phyloP scores from a whole-genome alignment of 2,888 invertebrate genomes.

The Yponomeuta plumbellus region DNA sequence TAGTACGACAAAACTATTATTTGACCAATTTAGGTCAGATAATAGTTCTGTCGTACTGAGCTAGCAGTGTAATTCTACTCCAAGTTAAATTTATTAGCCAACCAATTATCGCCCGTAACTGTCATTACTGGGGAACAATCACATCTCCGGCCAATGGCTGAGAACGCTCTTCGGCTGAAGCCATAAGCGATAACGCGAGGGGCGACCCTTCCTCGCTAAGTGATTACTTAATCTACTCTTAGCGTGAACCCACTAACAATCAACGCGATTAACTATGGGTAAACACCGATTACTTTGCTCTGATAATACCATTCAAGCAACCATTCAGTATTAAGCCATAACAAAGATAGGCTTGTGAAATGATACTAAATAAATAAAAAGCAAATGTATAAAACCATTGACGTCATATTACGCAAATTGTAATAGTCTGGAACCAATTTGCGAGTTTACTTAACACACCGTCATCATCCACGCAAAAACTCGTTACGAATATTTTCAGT shows the following conservation, averaged over 20 bases:
- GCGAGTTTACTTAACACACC: too few species aligned
- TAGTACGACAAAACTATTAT: too few species aligned
- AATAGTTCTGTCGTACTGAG: too few species aligned
- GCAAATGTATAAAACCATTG: too few species aligned
- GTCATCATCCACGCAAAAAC: too few species aligned
- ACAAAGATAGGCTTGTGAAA: neutral
- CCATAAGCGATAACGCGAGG: slow-evolving; percentile 16
- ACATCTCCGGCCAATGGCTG: neutral
- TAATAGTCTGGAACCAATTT: too few species aligned
- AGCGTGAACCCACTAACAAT: slow-evolving; percentile 50
- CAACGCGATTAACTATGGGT: slow-evolving; percentile 65
- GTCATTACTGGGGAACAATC: slow-evolving; percentile 4
- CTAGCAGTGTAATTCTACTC: neutral
- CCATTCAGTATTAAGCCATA: neutral
- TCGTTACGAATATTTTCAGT: too few species aligned
- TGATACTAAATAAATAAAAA: too few species aligned
- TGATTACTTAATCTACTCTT: slow-evolving; percentile 60
- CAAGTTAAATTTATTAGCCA: neutral
- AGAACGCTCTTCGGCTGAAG: neutral
- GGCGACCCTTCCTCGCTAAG: slow-evolving; percentile 46
- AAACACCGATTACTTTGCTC: slow-evolving; percentile 30
- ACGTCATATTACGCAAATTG: too few species aligned
- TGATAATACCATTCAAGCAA: slow-evolving; percentile 20
- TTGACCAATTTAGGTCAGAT: too few species aligned
- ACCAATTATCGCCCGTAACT: slow-evolving; percentile 9